Percentiles rank a stretch among this genome's conserved stretches.
phyloP scores from a whole-genome alignment of 2,113 vertebrate species.

The Aptenodytes forsteri region DNA sequence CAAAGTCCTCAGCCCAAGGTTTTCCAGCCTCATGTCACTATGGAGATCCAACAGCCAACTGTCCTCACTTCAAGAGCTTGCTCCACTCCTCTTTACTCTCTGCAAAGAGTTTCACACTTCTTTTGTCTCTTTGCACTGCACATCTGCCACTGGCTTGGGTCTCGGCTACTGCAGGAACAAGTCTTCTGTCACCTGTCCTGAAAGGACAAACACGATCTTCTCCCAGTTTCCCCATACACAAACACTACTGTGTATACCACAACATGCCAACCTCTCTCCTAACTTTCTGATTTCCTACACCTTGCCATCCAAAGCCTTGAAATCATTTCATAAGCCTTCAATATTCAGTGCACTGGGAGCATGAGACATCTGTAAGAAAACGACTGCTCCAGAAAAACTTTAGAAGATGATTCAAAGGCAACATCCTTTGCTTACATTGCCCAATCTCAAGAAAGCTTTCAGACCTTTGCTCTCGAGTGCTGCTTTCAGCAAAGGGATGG shows the following conservation, averaged over 20 bases:
- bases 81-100: background rate
- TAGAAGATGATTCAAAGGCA: background rate
- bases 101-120: background rate
- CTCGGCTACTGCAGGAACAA: background rate
- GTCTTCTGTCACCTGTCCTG: background rate
- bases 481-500: background rate
- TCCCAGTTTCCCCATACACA: background rate
- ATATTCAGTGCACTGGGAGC: background rate
- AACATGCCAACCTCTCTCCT: background rate
- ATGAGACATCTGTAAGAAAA: background rate
- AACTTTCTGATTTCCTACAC: background rate
- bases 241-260: background rate
- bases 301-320: background rate
- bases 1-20: background rate
- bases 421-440: background rate
- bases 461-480: accelerated
- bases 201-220: background rate
- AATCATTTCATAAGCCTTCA: background rate
- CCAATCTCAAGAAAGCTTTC: background rate
- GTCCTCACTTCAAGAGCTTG: background rate
- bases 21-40: background rate
- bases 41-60: background rate
- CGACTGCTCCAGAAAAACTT: background rate
- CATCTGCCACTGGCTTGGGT: background rate
- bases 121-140: background rate